phyloP scores from a whole-genome alignment of 2,113 vertebrate species.

The Pollimyrus isidori region DNA sequence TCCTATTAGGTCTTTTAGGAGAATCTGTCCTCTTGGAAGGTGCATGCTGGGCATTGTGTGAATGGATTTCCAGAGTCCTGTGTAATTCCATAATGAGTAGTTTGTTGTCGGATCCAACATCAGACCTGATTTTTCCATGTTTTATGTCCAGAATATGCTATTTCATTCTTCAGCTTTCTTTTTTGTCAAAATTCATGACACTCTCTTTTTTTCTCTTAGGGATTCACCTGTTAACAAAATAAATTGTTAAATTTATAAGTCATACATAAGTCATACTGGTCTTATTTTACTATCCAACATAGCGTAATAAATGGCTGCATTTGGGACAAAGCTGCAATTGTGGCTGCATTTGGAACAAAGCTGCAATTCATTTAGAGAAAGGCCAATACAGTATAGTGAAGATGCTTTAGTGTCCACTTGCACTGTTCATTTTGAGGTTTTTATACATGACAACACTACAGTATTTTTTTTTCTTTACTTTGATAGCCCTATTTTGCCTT shows the following conservation, averaged over 20 bases:
- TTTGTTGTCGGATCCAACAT: neutral
- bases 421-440: too few relatives aligned
- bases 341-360: neutral
- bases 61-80: constrained; percentile 35
- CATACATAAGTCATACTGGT: neutral
- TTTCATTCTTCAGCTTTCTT: neutral
- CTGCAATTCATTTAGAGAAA: neutral
- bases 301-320: neutral
- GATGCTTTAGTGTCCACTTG: too few relatives aligned
- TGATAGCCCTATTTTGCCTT: too few relatives aligned
- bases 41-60: constrained; percentile 47
- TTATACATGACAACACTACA: too few relatives aligned
- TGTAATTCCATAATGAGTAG: neutral
- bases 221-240: neutral
- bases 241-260: neutral
- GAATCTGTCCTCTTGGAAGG: constrained; percentile 43
- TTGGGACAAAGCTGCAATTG: neutral
- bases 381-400: neutral
- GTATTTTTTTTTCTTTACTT: too few relatives aligned
- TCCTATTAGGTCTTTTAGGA: constrained; percentile 61
- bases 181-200: neutral
- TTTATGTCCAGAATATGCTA: neutral
- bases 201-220: neutral
- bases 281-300: neutral
- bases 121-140: neutral